Conservation (phyloP, 2,797 vertebrate species). For the Ciconia nigra region DNA sequence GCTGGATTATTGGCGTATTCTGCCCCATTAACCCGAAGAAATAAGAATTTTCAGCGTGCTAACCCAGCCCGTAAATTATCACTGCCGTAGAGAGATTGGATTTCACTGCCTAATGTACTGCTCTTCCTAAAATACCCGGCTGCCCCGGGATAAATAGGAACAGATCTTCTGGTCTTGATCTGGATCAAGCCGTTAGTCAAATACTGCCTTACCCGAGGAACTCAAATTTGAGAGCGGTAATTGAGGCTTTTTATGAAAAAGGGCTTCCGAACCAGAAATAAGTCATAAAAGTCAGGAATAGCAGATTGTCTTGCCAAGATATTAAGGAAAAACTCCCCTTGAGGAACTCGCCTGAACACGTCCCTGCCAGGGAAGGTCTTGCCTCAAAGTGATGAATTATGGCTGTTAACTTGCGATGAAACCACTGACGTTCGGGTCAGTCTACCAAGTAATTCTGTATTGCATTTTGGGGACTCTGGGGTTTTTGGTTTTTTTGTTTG, state of each 20-base stretch:
- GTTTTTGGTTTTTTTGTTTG: not conserved
- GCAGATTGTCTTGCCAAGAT: not conserved
- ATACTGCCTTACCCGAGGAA: not conserved
- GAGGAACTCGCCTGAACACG: accelerated
- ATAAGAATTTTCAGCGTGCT: not conserved
- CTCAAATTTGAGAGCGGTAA: not conserved
- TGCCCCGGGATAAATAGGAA: not conserved
- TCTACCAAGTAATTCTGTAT: not conserved
- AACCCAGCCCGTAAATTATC: not conserved
- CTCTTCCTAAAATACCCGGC: not conserved
- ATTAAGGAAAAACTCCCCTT: not conserved
- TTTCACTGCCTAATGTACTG: not conserved
- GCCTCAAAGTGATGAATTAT: not conserved
- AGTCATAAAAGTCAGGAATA: not conserved
- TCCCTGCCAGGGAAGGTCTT: not conserved
- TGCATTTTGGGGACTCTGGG: not conserved
- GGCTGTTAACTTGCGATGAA: not conserved
- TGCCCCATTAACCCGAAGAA: not conserved
- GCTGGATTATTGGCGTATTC: not conserved
- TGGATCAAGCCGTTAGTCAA: not conserved
- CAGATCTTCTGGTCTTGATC: not conserved
- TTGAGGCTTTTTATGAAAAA: not conserved
- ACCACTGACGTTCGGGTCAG: not conserved
- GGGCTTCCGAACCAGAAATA: not conserved
- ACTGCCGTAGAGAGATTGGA: not conserved